These are phyloP conservation scores for Axea sp. DNA, from an alignment of 2,888 invertebrate genomes.

Conservation along the genomic window DNA sequence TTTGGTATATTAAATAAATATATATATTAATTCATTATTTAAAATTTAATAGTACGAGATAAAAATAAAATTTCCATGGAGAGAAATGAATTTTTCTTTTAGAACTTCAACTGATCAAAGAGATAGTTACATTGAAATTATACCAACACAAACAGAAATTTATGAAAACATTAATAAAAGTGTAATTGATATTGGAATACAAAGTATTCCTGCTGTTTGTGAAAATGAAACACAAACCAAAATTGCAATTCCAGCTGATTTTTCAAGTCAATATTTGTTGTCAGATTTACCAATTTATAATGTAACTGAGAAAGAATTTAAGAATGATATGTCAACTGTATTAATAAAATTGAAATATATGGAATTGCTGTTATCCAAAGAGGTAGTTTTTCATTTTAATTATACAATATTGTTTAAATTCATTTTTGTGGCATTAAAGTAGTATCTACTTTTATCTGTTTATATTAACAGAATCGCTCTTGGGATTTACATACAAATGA, in stretches of 20 bases:
- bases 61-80: constrained; percentile 62
- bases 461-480: background rate
- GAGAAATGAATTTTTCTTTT: constrained; percentile 80
- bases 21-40: too few species aligned
- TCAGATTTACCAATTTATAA: constrained; percentile 18
- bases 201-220: constrained; percentile 81
- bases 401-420: too few species aligned
- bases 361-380: background rate
- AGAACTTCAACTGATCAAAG: constrained; percentile 82
- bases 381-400: too few species aligned
- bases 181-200: constrained; percentile 82
- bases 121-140: constrained; percentile 86
- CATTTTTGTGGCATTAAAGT: background rate
- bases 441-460: too few species aligned
- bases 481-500: constrained; percentile 8
- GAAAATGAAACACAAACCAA: constrained; percentile 84
- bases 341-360: constrained; percentile 2
- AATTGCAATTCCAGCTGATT: constrained; percentile 70
- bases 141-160: constrained; percentile 79
- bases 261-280: constrained; percentile 18
- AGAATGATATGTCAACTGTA: constrained; percentile 4
- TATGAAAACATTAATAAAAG: constrained; percentile 82
- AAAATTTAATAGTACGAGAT: too few species aligned
- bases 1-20: background rate
- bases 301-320: constrained; percentile 5